Base-by-base conservation (phyloP, 2,113 vertebrate genomes). In the Heterotis niloticus region DNA sequence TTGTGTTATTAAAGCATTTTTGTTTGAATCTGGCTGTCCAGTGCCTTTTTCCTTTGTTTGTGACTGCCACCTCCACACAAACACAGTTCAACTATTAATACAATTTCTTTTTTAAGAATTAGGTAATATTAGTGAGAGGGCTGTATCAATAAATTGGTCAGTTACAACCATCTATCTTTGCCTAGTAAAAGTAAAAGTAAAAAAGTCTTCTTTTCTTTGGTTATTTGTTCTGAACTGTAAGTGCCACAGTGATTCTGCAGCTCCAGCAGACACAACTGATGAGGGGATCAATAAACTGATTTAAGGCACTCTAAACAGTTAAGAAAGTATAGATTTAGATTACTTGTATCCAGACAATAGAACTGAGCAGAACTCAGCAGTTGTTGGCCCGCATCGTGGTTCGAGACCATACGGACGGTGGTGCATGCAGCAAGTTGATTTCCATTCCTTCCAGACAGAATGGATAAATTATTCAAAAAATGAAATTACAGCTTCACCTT, bases 381-480 rank as follows among this genome's bases (percentile, higher is more conserved):
- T 79, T 64, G 74, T 82, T 79, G 82, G 79, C 77, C 74, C 26
- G 77, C 72, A 73, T 68, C 82, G 80, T 81, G 84, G 80, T 82
- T 80, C 70, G 44, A 73, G 75, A 78, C 64, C 73, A 29, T 44
- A 80, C 84, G 56, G 77, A 80, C 74, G 52, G 57, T n/a, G 75
- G 52, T 28, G 28, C 56, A 64, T 77, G 69, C 52, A 67, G 51
- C 77, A 29, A 54, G 75, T 66, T n/a, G 75, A 62, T 67, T 82
- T 83, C 85, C 80, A 85, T 82, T 83, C 78, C 51, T 81, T 71
- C 81, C 64, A 80, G 82, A 80, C 78, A 60, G 68, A 80, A 64
- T 76, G 51, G 18, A 83, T 84, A 78, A 80, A 80, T 82, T 80
- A 87, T 83, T 81, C 78, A 81, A 66, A 51, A 52, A 75, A 56